phyloP scores from a whole-genome alignment of 2,797 vertebrate species.

The Avahi laniger region DNA sequence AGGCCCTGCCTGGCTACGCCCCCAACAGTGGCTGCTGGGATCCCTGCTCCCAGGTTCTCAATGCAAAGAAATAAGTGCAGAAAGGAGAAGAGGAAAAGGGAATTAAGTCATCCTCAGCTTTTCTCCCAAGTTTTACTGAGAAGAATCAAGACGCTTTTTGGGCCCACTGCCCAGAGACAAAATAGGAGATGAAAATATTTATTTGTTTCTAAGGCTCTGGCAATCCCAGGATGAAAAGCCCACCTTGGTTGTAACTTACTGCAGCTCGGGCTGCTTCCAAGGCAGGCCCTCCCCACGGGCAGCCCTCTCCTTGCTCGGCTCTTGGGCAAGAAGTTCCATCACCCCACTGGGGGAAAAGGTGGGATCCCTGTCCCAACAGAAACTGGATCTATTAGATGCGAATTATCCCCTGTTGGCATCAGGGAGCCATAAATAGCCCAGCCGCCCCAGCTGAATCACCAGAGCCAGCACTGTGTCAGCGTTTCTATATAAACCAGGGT shows the following conservation, averaged over 20 bases:
- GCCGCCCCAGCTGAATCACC: conserved; percentile 75
- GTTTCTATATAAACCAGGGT: conserved; percentile 86
- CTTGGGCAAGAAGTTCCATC: neutral
- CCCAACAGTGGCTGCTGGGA: neutral
- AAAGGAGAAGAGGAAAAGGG: neutral
- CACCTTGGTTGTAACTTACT: conserved; percentile 57
- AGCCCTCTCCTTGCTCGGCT: neutral
- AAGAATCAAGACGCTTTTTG: conserved; percentile 38
- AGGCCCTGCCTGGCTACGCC: neutral
- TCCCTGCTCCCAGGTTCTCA: neutral
- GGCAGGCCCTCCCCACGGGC: neutral
- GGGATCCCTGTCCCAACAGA: conserved; percentile 68
- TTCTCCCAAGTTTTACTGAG: conserved; percentile 40
- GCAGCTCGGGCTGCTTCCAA: neutral
- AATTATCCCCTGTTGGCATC: conserved; percentile 83
- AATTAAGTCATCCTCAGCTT: conserved; percentile 66
- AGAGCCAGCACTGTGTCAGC: conserved; percentile 84
- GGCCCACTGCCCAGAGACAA: conserved; percentile 70
- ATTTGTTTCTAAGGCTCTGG: conserved; percentile 74
- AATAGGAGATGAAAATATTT: conserved; percentile 76
- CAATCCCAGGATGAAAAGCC: conserved; percentile 70
- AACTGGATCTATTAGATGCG: conserved; percentile 81
- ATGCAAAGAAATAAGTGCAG: neutral
- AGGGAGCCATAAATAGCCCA: conserved; percentile 85
- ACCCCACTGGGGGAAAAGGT: neutral